phyloP scores from a whole-genome alignment of 2,113 vertebrate genomes.

The Tautogolabrus adspersus region DNA sequence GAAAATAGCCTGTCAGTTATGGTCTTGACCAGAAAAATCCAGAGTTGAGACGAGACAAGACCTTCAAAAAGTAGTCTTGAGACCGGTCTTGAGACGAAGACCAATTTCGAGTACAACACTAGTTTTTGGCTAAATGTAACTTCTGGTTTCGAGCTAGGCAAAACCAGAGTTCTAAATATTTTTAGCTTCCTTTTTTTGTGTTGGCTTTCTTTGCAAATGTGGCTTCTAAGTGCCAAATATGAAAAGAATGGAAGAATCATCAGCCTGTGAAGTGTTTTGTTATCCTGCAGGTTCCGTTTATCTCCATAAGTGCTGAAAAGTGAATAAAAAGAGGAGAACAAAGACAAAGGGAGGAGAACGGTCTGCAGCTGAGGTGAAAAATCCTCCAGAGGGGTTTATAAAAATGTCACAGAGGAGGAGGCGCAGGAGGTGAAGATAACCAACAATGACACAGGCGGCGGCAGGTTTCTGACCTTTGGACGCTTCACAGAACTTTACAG shows the following conservation, averaged over 20 bases:
- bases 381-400: slow-evolving; percentile 13
- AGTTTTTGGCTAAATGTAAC: too few relatives aligned
- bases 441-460: slow-evolving; percentile 25
- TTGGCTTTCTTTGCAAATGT: not conserved
- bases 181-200: not conserved
- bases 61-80: too few relatives aligned
- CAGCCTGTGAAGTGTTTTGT: not conserved
- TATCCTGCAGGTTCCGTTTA: slow-evolving; percentile 5
- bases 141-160: too few relatives aligned
- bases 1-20: too few relatives aligned
- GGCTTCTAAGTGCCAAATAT: not conserved
- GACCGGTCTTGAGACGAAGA: too few relatives aligned
- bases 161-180: too few relatives aligned
- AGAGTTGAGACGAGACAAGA: too few relatives aligned
- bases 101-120: too few relatives aligned
- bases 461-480: slow-evolving; percentile 39
- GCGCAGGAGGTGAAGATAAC: slow-evolving; percentile 22
- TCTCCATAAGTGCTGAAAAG: not conserved
- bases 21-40: too few relatives aligned
- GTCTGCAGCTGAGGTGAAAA: not conserved
- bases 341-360: not conserved
- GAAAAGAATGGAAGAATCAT: not conserved
- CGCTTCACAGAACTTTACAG: slow-evolving; percentile 13
- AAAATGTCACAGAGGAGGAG: slow-evolving; percentile 32
- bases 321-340: not conserved